These are phyloP conservation scores for Elgonia sp. DNA, from an alignment of 2,888 invertebrate genomes.

Conservation along the genomic window DNA sequence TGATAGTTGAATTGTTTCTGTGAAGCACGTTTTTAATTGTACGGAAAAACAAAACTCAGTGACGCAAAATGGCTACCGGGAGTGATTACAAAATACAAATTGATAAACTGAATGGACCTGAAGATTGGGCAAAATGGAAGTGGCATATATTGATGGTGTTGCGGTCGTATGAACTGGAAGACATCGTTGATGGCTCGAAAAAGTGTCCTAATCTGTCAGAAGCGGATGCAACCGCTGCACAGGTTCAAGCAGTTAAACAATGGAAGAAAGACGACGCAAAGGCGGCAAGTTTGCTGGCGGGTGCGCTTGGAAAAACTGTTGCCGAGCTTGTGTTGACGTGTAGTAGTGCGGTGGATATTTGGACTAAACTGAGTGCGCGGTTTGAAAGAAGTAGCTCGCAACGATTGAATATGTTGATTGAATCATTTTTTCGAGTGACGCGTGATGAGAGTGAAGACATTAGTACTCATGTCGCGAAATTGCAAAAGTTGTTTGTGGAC, in stretches of 20 bases:
- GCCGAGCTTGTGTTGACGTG: constrained; percentile 49
- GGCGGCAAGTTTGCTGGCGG: constrained; percentile 45
- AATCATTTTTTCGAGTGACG: constrained; percentile 23
- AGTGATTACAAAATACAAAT: constrained; percentile 58
- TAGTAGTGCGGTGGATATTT: constrained; percentile 39
- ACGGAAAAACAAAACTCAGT: too few species aligned
- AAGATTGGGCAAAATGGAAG: constrained; percentile 70
- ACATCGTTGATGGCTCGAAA: constrained; percentile 37
- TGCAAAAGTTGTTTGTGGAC: constrained; percentile 44
- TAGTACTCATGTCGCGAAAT: constrained; percentile 38
- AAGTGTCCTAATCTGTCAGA: constrained; percentile 2
- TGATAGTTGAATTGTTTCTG: too few species aligned
- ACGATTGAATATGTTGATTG: constrained; percentile 38
- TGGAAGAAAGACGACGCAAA: constrained; percentile 50
- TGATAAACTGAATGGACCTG: constrained; percentile 64
- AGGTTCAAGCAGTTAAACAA: background rate
- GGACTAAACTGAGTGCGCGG: constrained; percentile 45
- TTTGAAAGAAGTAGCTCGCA: constrained; percentile 48
- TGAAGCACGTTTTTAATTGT: too few species aligned
- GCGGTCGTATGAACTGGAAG: constrained; percentile 49
- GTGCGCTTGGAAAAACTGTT: constrained; percentile 30
- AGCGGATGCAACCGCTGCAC: constrained; percentile 7
- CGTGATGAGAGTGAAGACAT: constrained; percentile 41
- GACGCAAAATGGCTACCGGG: background rate
- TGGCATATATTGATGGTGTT: constrained; percentile 64